Percentiles rank a stretch among this genome's conserved stretches.
phyloP scores from a whole-genome alignment of 1,140 invertebrate genomes.

The Sesamia nonagrioides region DNA sequence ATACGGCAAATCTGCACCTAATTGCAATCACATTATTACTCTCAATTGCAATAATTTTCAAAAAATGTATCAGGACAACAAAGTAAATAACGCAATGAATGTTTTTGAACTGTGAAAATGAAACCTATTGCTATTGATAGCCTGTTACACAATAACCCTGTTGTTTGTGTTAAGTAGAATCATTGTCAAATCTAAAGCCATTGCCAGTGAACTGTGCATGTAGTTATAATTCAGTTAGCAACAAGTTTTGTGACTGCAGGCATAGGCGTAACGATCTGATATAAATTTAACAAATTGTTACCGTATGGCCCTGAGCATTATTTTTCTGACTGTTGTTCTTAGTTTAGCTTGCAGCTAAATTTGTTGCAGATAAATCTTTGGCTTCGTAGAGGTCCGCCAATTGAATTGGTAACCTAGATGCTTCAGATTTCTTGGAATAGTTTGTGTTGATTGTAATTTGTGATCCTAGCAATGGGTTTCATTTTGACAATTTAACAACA shows the following conservation, averaged over 20 bases:
- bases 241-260: not conserved
- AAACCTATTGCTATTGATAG: too few relatives aligned
- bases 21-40: too few relatives aligned
- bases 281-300: conserved; percentile 18
- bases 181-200: not conserved
- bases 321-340: not conserved
- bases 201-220: not conserved
- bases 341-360: not conserved
- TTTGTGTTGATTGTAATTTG: not conserved
- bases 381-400: not conserved
- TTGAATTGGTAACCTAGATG: conserved; percentile 5
- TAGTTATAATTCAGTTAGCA: not conserved
- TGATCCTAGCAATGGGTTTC: too few relatives aligned
- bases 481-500: too few relatives aligned
- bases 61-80: too few relatives aligned
- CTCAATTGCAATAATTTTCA: too few relatives aligned
- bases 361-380: not conserved
- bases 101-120: too few relatives aligned
- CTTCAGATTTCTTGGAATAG: conserved; percentile 14
- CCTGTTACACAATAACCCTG: too few relatives aligned
- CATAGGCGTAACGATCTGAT: not conserved
- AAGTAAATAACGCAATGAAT: too few relatives aligned
- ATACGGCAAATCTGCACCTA: too few relatives aligned
- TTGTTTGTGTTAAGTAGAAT: not conserved
- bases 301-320: not conserved